Conservation (phyloP, 2,113 vertebrate species). For the Mastomys natalensis region DNA sequence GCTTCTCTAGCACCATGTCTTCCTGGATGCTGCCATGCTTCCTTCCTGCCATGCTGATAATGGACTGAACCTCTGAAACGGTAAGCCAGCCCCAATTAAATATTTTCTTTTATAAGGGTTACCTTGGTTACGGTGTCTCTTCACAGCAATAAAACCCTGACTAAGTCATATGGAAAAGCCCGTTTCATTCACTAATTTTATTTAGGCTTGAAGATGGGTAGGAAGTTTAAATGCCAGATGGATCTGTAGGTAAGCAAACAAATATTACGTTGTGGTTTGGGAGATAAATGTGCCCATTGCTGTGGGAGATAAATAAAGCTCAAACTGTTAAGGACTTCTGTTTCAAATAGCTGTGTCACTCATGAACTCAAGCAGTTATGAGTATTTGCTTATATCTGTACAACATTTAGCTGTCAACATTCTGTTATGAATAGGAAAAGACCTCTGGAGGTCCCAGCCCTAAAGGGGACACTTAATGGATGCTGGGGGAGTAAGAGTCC, state of each 20-base stretch:
- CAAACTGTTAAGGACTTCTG: not conserved
- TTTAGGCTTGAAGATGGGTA: not conserved
- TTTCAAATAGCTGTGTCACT: too few species aligned
- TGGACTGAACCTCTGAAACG: too few species aligned
- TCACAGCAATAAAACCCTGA: not conserved
- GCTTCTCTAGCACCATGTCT: too few species aligned
- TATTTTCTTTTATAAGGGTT: too few species aligned
- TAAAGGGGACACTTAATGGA: not conserved
- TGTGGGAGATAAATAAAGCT: not conserved
- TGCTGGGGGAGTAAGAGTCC: too few species aligned
- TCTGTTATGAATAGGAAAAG: too few species aligned
- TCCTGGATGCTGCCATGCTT: too few species aligned
- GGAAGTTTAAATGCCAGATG: not conserved
- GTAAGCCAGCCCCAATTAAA: too few species aligned
- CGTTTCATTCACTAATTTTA: not conserved
- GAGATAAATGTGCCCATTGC: not conserved
- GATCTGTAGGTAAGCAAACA: not conserved
- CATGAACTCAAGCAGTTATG: not conserved
- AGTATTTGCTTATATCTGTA: too few species aligned
- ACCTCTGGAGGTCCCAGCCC: not conserved
- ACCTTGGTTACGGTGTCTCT: too few species aligned
- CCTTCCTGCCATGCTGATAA: too few species aligned
- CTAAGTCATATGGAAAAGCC: not conserved
- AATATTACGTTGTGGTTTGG: not conserved
- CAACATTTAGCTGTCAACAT: too few species aligned